These are phyloP conservation scores for Leptura quadrifasciata DNA, from an alignment of 2,888 invertebrate species.

Conservation along the genomic window DNA sequence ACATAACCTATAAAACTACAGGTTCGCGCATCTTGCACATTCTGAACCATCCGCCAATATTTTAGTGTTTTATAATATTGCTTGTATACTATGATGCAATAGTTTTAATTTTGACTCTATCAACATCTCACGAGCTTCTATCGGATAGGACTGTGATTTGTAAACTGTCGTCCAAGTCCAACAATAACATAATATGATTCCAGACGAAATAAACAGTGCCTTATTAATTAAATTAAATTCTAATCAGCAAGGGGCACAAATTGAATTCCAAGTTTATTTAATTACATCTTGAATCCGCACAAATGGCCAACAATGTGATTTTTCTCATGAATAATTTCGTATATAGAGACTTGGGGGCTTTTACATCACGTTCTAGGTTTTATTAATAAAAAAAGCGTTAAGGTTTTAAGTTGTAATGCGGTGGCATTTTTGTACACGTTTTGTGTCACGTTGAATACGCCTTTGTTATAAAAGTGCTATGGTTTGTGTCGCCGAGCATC, in stretches of 20 bases:
- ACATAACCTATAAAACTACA: too few species aligned
- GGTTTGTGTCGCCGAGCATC: not conserved
- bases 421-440: not conserved
- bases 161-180: not conserved
- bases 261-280: not conserved
- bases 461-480: not conserved
- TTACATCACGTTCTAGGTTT: slow-evolving; percentile 1
- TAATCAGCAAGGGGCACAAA: too few species aligned
- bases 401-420: not conserved
- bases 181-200: too few species aligned
- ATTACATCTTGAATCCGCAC: not conserved
- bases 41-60: too few species aligned
- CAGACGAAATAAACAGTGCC: too few species aligned
- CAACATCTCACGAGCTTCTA: not conserved
- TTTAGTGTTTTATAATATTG: too few species aligned
- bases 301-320: not conserved
- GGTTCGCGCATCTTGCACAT: too few species aligned
- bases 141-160: not conserved
- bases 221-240: too few species aligned
- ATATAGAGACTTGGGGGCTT: not conserved
- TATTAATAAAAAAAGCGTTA: not conserved
- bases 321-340: not conserved
- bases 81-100: too few species aligned
- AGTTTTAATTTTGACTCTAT: too few species aligned
- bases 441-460: not conserved